These are phyloP conservation scores for Caloenas nicobarica DNA, from an alignment of 2,113 vertebrate genomes.

Conservation along the genomic window DNA sequence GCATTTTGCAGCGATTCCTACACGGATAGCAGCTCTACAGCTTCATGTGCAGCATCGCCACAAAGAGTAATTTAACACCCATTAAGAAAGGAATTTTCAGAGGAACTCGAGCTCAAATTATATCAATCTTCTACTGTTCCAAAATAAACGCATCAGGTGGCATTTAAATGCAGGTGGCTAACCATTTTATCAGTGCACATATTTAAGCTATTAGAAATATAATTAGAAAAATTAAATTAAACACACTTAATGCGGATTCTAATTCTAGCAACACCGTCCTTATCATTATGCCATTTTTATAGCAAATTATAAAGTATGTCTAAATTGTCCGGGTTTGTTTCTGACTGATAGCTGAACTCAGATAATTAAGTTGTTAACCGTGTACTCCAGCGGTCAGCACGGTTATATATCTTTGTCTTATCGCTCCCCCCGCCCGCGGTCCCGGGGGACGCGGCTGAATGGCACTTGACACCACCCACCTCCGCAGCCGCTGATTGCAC, in stretches of 20 bases:
- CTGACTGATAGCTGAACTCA: constrained; percentile 76
- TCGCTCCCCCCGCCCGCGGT: constrained; percentile 63
- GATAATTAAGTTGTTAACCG: constrained; percentile 83
- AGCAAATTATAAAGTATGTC: constrained; percentile 66
- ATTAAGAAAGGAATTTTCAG: constrained; percentile 68
- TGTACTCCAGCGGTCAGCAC: constrained; percentile 78
- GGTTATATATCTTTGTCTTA: constrained; percentile 76
- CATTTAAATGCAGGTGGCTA: constrained; percentile 79
- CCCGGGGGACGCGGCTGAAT: constrained; percentile 76
- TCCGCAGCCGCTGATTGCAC: constrained; percentile 75
- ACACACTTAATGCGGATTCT: constrained; percentile 70
- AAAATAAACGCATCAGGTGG: constrained; percentile 82
- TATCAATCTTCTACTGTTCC: constrained; percentile 74
- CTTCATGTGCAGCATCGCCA: background rate
- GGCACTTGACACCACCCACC: constrained; percentile 78
- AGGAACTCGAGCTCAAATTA: constrained; percentile 72
- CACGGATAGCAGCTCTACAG: background rate
- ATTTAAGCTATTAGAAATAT: constrained; percentile 81
- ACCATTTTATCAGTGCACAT: constrained; percentile 76
- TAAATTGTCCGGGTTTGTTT: constrained; percentile 69
- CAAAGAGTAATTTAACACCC: constrained; percentile 69
- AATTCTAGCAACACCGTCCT: constrained; percentile 68
- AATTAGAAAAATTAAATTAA: constrained; percentile 84
- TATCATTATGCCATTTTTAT: constrained; percentile 72
- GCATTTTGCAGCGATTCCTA: background rate